Evolutionary conservation across 2,797 vertebrate genomes (phyloP), one percentile per base, ranked within the genome.

Genomic region (Ceryle rudis): DNA sequence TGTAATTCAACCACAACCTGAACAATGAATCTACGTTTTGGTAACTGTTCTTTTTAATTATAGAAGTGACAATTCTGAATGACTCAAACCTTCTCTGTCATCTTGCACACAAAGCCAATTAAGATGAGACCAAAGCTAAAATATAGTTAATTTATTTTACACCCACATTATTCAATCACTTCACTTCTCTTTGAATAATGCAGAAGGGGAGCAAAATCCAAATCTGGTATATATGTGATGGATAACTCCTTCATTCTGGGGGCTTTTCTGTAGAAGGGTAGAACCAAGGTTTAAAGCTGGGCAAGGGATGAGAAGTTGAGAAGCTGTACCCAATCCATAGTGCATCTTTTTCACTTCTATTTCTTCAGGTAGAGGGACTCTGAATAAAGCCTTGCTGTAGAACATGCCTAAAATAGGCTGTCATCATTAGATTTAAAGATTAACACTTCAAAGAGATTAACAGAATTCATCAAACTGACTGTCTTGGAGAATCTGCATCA

Each of bases 21-120:
- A 97, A 93, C 84, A 95, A 93, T 83, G 81, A 74, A 88, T 95
- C 86, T 95, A 93, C 90, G 92, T 41, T 97, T 95, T 44, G 55
- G 86, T 96, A 96, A 86, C 81, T 72, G 58, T 95, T 96, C 70
- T 93, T 97, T 96, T 97, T 97, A 98, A 97, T 97, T 97, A 96
- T 77, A 96, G 79, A 97, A 97, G 85, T 81, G 86, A 90, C 88
- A 95, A 22, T 69, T 95, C 86, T 90, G 95, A 89, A 81, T 94
- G 74, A 89, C 78, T 94, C 89, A 94, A 70, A 82, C 47, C 57
- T 97, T 55, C 85, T 81, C 62, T 91, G 69, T 95, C 93, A 96
- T 94, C 75, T 79, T 94, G 82, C 81, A 89, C 14, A 72, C 47
- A 93, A 89, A 97, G 78, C 72, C 88, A 96, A 81, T 96, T 96